Conservation (phyloP, 2,113 vertebrate genomes). For the Gavia stellata region DNA sequence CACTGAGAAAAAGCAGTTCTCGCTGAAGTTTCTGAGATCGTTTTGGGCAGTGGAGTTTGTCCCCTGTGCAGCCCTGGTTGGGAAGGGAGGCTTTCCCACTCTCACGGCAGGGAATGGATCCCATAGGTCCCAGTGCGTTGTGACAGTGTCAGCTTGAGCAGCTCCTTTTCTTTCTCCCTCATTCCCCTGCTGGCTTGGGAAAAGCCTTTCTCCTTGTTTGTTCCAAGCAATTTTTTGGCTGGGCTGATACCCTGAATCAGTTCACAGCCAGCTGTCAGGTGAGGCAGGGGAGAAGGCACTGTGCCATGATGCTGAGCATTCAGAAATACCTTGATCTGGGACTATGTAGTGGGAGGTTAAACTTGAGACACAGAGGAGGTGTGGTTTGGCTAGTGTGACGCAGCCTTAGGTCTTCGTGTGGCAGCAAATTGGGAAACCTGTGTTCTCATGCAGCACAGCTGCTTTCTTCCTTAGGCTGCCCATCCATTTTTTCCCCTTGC, state of each 20-base stretch:
- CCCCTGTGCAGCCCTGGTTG: background rate
- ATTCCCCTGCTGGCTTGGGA: background rate
- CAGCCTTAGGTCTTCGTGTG: background rate
- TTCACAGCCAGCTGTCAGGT: background rate
- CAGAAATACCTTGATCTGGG: background rate
- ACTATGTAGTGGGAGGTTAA: background rate
- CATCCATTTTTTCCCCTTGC: background rate
- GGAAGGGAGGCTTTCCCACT: background rate
- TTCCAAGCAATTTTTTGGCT: background rate
- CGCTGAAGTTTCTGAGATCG: background rate
- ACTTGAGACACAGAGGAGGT: background rate
- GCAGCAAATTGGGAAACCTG: background rate
- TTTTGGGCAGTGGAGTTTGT: background rate
- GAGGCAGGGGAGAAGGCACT: background rate
- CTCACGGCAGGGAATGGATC: background rate
- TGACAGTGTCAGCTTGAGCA: background rate
- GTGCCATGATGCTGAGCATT: background rate
- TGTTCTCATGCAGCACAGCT: rapidly evolving
- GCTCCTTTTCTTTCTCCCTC: background rate
- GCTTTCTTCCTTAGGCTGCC: background rate
- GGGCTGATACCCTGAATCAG: background rate
- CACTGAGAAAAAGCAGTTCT: background rate
- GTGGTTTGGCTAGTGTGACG: background rate
- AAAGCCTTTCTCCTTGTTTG: background rate
- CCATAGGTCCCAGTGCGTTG: background rate